Evolutionary conservation across 2,797 vertebrate genomes (phyloP).

Genomic region (Coregonus sp.): DNA sequence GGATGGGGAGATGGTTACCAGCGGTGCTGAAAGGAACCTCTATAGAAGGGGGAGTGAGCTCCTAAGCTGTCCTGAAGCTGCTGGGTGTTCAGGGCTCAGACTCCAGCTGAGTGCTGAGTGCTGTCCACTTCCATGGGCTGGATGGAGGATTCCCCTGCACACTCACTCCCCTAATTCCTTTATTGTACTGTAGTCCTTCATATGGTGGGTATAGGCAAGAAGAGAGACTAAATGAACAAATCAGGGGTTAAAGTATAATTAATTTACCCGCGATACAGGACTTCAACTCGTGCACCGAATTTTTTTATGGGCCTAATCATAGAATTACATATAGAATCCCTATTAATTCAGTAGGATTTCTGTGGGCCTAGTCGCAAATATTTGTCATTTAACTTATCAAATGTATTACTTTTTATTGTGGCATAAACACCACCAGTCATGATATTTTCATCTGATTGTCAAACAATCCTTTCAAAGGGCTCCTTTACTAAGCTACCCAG

Average conservation of each 20-base stretch:
- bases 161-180: constrained; percentile 4
- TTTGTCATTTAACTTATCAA: too few species aligned
- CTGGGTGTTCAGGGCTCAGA: constrained; percentile 38
- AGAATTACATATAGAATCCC: too few species aligned
- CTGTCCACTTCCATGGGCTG: constrained; percentile 31
- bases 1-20: constrained; percentile 12
- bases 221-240: neutral
- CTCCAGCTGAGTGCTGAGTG: constrained; percentile 28
- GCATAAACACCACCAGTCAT: too few species aligned
- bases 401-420: too few species aligned
- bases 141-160: constrained; percentile 25
- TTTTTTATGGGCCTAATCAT: too few species aligned
- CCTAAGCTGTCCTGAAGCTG: constrained; percentile 43
- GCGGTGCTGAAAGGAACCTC: constrained; percentile 47
- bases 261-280: too few species aligned
- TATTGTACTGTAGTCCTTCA: neutral
- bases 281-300: too few species aligned
- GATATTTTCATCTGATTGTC: neutral
- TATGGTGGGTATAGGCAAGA: neutral
- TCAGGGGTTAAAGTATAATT: too few species aligned
- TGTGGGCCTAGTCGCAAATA: too few species aligned
- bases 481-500: too few species aligned
- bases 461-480: neutral
- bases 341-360: too few species aligned
- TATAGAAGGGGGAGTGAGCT: constrained; percentile 40